Evolutionary conservation across 2,113 vertebrate genomes (phyloP).

Genomic region (Tamias sibiricus): DNA sequence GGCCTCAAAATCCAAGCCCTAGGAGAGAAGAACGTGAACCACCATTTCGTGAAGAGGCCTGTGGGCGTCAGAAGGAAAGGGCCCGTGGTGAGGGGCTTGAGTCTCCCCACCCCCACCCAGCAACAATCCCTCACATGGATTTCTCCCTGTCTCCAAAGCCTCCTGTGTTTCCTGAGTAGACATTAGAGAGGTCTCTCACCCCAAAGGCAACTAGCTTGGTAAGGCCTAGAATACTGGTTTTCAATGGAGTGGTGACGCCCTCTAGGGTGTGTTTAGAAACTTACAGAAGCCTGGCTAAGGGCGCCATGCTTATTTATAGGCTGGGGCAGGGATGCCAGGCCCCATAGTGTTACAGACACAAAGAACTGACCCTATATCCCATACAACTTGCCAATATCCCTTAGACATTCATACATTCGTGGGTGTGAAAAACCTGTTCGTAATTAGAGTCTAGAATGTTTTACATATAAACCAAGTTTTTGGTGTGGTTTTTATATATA

Average conservation of each 20-base stretch:
- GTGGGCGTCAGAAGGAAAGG: not conserved
- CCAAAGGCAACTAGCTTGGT: not conserved
- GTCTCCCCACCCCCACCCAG: not conserved
- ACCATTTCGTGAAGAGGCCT: not conserved
- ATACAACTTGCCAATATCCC: not conserved
- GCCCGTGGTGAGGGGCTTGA: not conserved
- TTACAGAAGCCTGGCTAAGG: not conserved
- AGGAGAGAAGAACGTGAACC: not conserved
- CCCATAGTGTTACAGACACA: not conserved
- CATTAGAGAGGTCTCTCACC: not conserved
- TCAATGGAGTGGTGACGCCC: not conserved
- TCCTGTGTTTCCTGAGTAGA: not conserved
- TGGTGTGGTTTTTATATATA: slow-evolving; percentile 57
- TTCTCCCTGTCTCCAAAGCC: not conserved
- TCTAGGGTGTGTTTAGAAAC: not conserved
- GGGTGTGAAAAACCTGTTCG: slow-evolving; percentile 30
- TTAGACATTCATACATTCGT: not conserved
- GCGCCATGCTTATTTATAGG: not conserved
- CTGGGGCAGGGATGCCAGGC: not conserved
- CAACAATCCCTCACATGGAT: not conserved
- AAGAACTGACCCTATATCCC: not conserved
- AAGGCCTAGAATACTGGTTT: not conserved
- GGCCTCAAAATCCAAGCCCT: slow-evolving; percentile 94
- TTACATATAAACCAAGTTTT: slow-evolving; percentile 10
- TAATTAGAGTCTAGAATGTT: slow-evolving; percentile 43